Percentiles rank a stretch among this genome's conserved stretches.
These are phyloP conservation scores for Chaunax sp. DNA, from an alignment of 2,797 vertebrate species.

Conservation along the genomic window DNA sequence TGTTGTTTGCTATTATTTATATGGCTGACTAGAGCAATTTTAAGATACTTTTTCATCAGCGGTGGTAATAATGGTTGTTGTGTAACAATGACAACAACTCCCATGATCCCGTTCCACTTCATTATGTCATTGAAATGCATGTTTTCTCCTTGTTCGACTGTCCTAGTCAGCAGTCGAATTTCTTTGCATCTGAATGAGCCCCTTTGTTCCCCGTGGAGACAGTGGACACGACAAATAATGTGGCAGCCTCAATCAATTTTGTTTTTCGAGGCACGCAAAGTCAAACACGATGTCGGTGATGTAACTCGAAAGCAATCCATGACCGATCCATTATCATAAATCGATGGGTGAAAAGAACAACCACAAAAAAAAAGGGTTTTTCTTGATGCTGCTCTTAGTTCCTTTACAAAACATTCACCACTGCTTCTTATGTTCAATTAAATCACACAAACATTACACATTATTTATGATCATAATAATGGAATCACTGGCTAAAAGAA, in stretches of 20 bases:
- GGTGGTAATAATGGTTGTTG: too few species aligned
- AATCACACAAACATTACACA: constrained; percentile 9
- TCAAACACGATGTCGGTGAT: constrained; percentile 53
- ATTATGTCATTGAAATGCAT: too few species aligned
- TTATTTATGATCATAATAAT: background rate
- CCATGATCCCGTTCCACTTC: too few species aligned
- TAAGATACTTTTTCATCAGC: too few species aligned
- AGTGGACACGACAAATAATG: too few species aligned
- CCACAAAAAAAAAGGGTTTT: background rate
- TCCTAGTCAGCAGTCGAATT: background rate
- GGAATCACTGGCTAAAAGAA: background rate
- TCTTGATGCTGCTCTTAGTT: too few species aligned
- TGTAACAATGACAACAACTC: too few species aligned
- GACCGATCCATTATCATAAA: background rate
- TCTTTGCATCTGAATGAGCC: constrained; percentile 2
- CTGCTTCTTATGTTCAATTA: background rate
- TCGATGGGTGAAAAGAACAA: constrained; percentile 13
- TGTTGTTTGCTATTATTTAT: too few species aligned
- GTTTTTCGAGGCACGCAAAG: constrained; percentile 27
- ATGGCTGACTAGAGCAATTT: too few species aligned
- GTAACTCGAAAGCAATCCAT: constrained; percentile 41
- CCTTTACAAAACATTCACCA: too few species aligned
- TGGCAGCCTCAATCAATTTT: constrained; percentile 10
- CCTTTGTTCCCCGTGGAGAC: background rate
- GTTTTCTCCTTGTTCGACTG: too few species aligned